Evolutionary conservation across 2,797 vertebrate genomes (phyloP).

Genomic region (Acanthornis magna): DNA sequence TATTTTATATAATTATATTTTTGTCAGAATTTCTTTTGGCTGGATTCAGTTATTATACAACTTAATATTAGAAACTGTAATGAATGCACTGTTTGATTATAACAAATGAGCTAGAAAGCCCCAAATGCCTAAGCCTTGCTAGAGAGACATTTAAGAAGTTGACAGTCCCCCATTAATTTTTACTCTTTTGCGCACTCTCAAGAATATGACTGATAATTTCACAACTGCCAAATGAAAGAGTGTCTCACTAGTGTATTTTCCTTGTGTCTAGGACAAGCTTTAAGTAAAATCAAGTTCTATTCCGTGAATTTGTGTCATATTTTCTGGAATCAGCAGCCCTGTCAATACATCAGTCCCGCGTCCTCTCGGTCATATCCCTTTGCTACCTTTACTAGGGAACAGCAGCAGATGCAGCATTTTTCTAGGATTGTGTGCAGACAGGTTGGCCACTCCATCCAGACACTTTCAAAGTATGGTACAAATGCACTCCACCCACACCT

Average conservation of each 20-base stretch:
- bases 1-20: slow-evolving; percentile 14
- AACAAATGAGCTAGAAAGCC: not conserved
- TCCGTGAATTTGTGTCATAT: not conserved
- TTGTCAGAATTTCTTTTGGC: not conserved
- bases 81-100: not conserved
- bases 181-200: not conserved
- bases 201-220: not conserved
- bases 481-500: not conserved
- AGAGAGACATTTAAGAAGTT: not conserved
- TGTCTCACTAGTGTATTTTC: not conserved
- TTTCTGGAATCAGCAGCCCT: not conserved
- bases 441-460: not conserved
- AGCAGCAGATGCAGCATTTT: not conserved
- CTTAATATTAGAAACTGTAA: not conserved
- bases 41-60: not conserved
- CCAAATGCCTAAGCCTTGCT: not conserved
- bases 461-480: not conserved
- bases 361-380: not conserved
- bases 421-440: not conserved
- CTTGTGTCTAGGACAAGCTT: not conserved
- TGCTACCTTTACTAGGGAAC: not conserved
- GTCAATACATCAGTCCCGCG: fast-evolving
- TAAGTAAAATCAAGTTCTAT: not conserved
- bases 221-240: not conserved
- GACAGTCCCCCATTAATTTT: not conserved